phyloP scores from a whole-genome alignment of 1,140 invertebrate genomes.

The Ruditapes philippinarum region DNA sequence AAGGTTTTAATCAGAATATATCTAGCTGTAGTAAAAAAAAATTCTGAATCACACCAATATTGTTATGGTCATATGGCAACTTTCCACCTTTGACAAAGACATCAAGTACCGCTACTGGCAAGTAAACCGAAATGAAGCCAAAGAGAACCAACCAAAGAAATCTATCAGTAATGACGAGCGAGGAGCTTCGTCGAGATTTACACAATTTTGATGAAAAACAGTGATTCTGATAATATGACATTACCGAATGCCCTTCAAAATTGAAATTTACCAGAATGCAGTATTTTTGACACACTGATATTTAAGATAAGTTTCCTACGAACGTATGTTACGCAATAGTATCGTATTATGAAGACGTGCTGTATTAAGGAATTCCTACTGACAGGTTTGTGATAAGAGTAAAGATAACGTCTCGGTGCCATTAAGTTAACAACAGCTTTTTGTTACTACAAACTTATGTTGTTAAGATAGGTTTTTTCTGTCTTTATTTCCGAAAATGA shows the following conservation, averaged over 20 bases:
- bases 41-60: no score
- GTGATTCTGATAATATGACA: constrained; percentile 26
- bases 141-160: neutral
- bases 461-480: no score
- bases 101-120: no score
- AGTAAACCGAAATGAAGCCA: neutral
- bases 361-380: constrained; percentile 24
- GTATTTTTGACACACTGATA: constrained; percentile 54
- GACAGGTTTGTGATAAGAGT: constrained; percentile 44
- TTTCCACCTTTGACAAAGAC: no score
- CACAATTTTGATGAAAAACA: constrained; percentile 28
- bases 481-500: no score
- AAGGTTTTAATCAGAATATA: no score
- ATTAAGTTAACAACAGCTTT: constrained; percentile 4
- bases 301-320: constrained; percentile 32
- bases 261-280: constrained; percentile 52
- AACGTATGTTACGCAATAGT: constrained; percentile 43
- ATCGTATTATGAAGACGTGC: neutral
- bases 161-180: constrained; percentile 12
- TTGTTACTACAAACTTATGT: no score
- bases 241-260: constrained; percentile 2
- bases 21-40: no score
- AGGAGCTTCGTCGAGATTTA: neutral
- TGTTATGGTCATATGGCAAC: no score
- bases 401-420: neutral